Percentiles rank a stretch among this genome's conserved stretches.
Conservation (phyloP, 2,113 vertebrate genomes). For the Anarrhichthys ocellatus region DNA sequence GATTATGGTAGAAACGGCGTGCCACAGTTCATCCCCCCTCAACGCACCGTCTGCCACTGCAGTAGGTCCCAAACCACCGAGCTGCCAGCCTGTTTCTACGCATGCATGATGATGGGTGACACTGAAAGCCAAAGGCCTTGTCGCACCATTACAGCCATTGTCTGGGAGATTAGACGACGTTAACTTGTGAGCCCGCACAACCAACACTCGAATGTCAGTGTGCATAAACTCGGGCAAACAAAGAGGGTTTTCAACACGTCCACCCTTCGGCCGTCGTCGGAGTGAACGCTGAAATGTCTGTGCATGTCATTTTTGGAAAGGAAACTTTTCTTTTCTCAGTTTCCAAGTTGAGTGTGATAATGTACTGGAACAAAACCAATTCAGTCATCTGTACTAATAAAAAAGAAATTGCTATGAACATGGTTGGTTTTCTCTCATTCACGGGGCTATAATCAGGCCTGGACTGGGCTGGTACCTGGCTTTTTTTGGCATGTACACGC, state of each 20-base stretch:
- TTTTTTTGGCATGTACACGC: neutral
- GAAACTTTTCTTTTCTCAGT: neutral
- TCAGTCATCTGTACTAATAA: neutral
- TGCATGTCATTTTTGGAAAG: neutral
- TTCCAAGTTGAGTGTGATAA: neutral
- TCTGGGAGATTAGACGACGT: constrained; percentile 55
- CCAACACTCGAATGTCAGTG: constrained; percentile 31
- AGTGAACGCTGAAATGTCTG: neutral
- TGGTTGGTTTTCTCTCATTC: neutral
- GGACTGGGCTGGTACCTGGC: neutral
- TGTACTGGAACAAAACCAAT: neutral
- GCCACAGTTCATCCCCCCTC: constrained; percentile 40
- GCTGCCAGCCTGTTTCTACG: constrained; percentile 59
- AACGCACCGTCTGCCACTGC: constrained; percentile 61
- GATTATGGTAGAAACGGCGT: constrained; percentile 46
- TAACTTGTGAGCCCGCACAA: constrained; percentile 26
- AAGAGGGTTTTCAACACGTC: constrained; percentile 10
- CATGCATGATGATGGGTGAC: constrained; percentile 60
- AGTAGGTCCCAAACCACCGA: constrained; percentile 53
- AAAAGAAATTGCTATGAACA: neutral
- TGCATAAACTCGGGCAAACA: constrained; percentile 1
- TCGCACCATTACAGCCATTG: constrained; percentile 50
- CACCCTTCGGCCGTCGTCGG: neutral
- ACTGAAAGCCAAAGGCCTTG: constrained; percentile 50
- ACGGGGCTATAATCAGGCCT: neutral